Evolutionary conservation across 2,888 invertebrate genomes (phyloP).

Genomic region (Drosophila antonietae): DNA sequence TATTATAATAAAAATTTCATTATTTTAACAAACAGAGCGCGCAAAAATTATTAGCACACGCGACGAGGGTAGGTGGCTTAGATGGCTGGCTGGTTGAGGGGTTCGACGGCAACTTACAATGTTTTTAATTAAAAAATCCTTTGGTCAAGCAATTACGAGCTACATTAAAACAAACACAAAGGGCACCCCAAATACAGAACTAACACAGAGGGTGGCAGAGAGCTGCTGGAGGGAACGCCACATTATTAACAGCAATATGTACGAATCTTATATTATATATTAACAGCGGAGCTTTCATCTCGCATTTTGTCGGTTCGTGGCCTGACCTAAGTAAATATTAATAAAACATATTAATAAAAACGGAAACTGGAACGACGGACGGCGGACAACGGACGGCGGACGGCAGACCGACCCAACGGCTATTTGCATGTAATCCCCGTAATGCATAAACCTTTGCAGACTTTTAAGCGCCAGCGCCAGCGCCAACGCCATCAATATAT

Average conservation of each 20-base stretch:
- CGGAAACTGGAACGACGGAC: slow-evolving; percentile 55
- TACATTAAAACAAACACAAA: slow-evolving; percentile 74
- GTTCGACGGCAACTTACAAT: slow-evolving; percentile 56
- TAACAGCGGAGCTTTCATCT: slow-evolving; percentile 70
- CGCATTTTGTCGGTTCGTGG: slow-evolving; percentile 32
- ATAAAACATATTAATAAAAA: slow-evolving; percentile 81
- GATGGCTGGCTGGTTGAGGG: slow-evolving; percentile 1
- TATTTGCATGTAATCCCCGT: slow-evolving; percentile 78
- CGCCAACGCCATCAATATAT: slow-evolving; percentile 37
- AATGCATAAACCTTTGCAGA: slow-evolving; percentile 65
- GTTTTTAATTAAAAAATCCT: slow-evolving; percentile 80
- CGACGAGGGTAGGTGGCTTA: slow-evolving; percentile 16
- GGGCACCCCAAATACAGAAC: slow-evolving; percentile 24
- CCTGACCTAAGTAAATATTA: slow-evolving; percentile 82
- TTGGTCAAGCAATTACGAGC: slow-evolving; percentile 79
- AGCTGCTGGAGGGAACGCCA: slow-evolving; percentile 1
- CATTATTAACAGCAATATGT: slow-evolving; percentile 74
- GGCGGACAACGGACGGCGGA: slow-evolving; percentile 35
- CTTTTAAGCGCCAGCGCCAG: slow-evolving; percentile 15
- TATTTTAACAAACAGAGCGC: slow-evolving; percentile 66
- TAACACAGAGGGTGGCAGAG: not conserved
- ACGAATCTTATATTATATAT: slow-evolving; percentile 27
- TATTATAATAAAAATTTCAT: slow-evolving; percentile 77
- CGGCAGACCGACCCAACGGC: slow-evolving; percentile 52
- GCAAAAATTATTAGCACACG: slow-evolving; percentile 55